Evolutionary conservation across 2,797 vertebrate genomes (phyloP).

Genomic region (Graptemys geographica): DNA sequence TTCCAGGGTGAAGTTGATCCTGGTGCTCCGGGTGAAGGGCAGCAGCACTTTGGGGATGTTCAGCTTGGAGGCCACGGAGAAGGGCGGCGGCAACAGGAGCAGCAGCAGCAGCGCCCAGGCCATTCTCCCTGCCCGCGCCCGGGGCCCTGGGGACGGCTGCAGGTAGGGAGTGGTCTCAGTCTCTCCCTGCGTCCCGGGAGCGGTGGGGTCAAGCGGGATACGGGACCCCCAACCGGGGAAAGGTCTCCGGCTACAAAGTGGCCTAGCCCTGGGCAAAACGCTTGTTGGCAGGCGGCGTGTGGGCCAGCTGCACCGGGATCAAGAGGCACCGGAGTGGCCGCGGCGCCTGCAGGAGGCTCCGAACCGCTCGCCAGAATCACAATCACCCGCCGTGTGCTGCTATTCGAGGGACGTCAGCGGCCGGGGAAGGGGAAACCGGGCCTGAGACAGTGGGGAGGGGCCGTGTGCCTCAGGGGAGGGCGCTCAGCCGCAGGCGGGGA

Average conservation of each 20-base stretch:
- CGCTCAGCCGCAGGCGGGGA: not conserved
- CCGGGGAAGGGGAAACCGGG: constrained; percentile 65
- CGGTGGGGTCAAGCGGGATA: constrained; percentile 1
- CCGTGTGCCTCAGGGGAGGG: not conserved
- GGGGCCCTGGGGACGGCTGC: not conserved
- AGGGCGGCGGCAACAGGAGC: not conserved
- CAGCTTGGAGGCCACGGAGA: constrained; percentile 83
- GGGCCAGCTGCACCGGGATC: not conserved
- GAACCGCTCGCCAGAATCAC: constrained; percentile 65
- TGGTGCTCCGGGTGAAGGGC: constrained; percentile 90
- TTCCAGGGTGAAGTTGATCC: constrained; percentile 94
- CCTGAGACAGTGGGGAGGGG: constrained; percentile 65
- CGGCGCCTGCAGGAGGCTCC: not conserved
- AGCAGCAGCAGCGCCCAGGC: not conserved
- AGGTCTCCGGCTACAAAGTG: too few species aligned
- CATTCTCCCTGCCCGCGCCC: constrained; percentile 21
- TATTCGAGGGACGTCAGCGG: constrained; percentile 77
- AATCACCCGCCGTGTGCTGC: constrained; percentile 81
- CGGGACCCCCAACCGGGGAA: not conserved
- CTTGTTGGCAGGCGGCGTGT: not conserved
- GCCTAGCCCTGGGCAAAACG: not conserved
- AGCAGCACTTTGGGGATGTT: constrained; percentile 95
- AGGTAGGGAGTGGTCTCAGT: not conserved
- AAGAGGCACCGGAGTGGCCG: not conserved
- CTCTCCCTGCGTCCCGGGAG: not conserved